Conservation (phyloP, 2,113 vertebrate species). For the Melanerpes aurifrons region DNA sequence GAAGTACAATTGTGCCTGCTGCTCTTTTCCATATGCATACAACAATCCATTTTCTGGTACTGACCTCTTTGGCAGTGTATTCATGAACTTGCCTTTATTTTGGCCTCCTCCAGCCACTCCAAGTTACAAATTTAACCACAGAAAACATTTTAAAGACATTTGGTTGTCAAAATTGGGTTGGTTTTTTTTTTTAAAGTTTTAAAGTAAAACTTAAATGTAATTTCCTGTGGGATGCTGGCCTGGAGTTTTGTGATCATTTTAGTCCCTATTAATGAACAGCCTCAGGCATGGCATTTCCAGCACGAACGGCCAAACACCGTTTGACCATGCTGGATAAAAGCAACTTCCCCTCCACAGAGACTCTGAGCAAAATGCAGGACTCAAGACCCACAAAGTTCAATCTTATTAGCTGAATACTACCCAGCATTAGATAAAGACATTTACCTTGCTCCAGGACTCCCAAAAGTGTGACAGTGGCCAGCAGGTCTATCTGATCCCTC, state of each 20-base stretch:
- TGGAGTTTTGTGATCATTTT: not conserved
- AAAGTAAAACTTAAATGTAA: not conserved
- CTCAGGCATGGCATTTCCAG: not conserved
- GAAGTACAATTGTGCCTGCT: fast-evolving
- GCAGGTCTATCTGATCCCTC: constrained; percentile 78
- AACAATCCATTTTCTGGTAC: fast-evolving
- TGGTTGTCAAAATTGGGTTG: not conserved
- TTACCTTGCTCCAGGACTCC: constrained; percentile 91
- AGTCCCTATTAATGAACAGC: not conserved
- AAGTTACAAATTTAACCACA: not conserved
- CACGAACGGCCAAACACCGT: fast-evolving
- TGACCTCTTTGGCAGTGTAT: not conserved
- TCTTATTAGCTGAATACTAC: not conserved
- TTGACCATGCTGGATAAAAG: not conserved
- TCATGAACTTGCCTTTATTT: not conserved
- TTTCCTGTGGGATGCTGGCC: not conserved
- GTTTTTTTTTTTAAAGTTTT: not conserved
- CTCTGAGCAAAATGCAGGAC: not conserved
- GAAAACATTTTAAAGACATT: not conserved
- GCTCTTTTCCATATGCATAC: not conserved
- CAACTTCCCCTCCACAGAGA: not conserved
- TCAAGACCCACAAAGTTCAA: not conserved
- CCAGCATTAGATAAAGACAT: not conserved
- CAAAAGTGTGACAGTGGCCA: constrained; percentile 82
- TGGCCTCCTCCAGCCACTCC: not conserved